Base-by-base conservation (phyloP, 1,140 invertebrate species). In the Physella acuta region DNA sequence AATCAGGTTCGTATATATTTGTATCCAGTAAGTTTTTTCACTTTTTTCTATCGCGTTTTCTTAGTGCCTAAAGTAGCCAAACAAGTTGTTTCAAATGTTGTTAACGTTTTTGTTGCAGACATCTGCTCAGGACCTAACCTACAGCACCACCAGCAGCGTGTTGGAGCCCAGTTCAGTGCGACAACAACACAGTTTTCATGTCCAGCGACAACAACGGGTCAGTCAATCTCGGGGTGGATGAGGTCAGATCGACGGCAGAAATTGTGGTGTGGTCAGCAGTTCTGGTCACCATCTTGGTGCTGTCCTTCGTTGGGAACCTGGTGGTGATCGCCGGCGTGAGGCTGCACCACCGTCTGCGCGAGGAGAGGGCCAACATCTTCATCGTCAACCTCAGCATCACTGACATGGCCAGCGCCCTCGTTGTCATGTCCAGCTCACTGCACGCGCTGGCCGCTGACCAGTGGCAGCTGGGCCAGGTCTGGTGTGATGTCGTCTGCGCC, bases 371-470 rank as follows among this genome's bases (percentile, higher is more conserved):
- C 28, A 85, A 80, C 56, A 34, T 79, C 3, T 81, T 84, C 51
- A 74, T 81, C 1, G 71, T 84, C 24, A 84, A 84, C 66, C 72
- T 85, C 20, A 71, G 77, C 49, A 61, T 85, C 0, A 80, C 82
- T 0, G 84, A 85, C 70, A 52, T 82, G 37, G 33, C 55, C 34
- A 82, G 74, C n/a, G 77, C 81, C 17, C 2, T 76, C 0, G 31
- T 82, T 8, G 79, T 85, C 17, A 84, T 85, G 82, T 14, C 75
- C 11, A 77, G 76, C 33, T 72, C 79, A 2, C 70, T 81, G 3
- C 51, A 75, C 0, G 65, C 78, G 0, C 20, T 84, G 8, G 51
- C 75, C 0, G 26, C 66, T 0, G 81, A 85, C 65, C 26, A 51
- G 11, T 79, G 76, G 79, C 51, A 59, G 0, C 30, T 84, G 14